Conservation (phyloP, 1,140 invertebrate species). For the Galendromus occidentalis region DNA sequence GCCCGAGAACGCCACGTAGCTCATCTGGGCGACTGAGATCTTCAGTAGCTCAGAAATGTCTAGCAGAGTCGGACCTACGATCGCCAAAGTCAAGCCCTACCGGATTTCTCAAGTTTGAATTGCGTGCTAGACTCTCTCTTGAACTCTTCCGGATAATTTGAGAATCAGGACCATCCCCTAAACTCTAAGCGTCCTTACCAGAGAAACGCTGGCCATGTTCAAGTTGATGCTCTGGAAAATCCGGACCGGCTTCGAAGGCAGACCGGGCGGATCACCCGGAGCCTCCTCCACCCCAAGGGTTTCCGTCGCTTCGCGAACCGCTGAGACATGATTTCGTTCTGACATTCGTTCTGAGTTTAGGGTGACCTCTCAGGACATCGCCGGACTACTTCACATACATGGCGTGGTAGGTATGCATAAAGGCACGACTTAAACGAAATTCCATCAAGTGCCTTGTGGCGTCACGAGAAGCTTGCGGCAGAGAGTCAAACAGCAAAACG, state of each 20-base stretch:
- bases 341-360: not conserved
- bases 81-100: not conserved
- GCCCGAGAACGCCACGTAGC: not conserved
- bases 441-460: too few relatives aligned
- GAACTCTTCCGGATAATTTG: too few relatives aligned
- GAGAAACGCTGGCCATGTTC: slow-evolving; percentile 10
- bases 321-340: not conserved
- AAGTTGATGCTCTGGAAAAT: slow-evolving; percentile 1
- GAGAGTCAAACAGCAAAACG: too few relatives aligned
- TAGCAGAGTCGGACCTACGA: not conserved
- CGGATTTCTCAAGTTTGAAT: too few relatives aligned
- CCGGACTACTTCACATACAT: not conserved
- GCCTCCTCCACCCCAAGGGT: not conserved
- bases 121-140: too few relatives aligned
- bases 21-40: slow-evolving; percentile 8
- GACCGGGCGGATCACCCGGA: not conserved
- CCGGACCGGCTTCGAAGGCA: not conserved
- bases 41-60: not conserved
- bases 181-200: too few relatives aligned
- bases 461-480: too few relatives aligned
- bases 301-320: not conserved
- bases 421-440: too few relatives aligned
- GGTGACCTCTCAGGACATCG: not conserved
- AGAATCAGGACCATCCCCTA: too few relatives aligned
- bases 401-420: not conserved